Conservation (phyloP, 2,888 invertebrate species). For the Apamea sordens region DNA sequence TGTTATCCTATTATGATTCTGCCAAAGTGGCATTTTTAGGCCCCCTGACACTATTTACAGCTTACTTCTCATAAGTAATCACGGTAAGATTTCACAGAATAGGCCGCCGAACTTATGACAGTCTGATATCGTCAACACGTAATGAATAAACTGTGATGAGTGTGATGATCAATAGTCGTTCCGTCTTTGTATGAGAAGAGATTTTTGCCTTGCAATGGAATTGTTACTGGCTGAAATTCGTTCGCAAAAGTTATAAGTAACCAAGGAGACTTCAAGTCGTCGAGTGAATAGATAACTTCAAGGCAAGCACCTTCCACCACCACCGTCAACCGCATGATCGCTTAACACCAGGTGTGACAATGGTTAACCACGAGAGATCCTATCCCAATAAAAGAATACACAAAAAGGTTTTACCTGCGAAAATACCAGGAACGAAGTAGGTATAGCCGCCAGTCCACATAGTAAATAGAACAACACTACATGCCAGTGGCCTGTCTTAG, state of each 20-base stretch:
- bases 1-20: too few species aligned
- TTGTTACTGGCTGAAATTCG: neutral
- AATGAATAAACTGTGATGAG: neutral
- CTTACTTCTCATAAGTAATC: too few species aligned
- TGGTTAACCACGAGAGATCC: conserved; percentile 32
- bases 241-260: neutral
- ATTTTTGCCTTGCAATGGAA: neutral
- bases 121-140: neutral
- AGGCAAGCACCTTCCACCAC: neutral
- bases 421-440: conserved; percentile 92
- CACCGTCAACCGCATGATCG: conserved; percentile 22
- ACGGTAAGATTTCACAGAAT: too few species aligned
- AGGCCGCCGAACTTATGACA: neutral
- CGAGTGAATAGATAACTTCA: conserved; percentile 3
- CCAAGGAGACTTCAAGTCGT: neutral
- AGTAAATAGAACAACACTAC: conserved; percentile 91
- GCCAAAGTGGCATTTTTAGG: too few species aligned
- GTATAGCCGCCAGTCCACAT: conserved; percentile 91
- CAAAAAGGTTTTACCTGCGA: conserved; percentile 88
- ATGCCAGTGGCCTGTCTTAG: conserved; percentile 92
- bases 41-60: too few species aligned
- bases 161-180: neutral
- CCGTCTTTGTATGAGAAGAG: neutral
- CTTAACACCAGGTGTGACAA: conserved; percentile 30
- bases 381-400: neutral